A percentile compares a stretch with the other conserved stretches of the same genome.
These are phyloP conservation scores for Heterodera carotae DNA, from an alignment of 1,140 invertebrate genomes.

Conservation along the genomic window DNA sequence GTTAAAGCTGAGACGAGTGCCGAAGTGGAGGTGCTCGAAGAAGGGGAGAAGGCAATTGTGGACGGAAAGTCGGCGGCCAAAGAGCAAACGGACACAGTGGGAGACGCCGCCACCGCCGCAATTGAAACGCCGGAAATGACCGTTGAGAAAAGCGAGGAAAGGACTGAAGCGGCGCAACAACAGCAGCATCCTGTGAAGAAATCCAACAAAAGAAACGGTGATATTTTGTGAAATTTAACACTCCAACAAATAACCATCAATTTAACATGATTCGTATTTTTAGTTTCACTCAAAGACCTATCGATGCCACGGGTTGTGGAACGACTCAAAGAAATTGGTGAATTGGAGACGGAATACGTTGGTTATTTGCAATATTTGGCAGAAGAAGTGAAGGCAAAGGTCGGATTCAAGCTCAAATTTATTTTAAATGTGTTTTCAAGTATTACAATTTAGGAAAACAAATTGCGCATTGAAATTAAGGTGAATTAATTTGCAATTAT, in stretches of 20 bases:
- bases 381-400: slow-evolving; percentile 19
- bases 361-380: not conserved
- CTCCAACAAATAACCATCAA: not conserved
- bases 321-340: slow-evolving; percentile 20
- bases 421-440: not conserved
- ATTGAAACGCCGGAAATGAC: not conserved
- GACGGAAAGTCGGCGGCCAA: not conserved
- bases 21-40: not conserved
- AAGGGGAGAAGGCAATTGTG: not conserved
- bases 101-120: no score
- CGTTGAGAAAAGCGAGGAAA: not conserved
- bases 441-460: slow-evolving; percentile 11
- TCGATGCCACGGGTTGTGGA: not conserved
- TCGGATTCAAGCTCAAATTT: not conserved
- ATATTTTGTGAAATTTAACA: no score
- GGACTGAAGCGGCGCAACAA: slow-evolving; percentile 2
- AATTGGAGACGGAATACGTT: slow-evolving; percentile 8
- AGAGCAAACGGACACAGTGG: not conserved
- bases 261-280: not conserved
- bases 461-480: slow-evolving; percentile 4
- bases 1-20: not conserved
- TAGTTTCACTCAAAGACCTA: not conserved
- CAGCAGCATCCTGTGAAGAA: not conserved
- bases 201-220: not conserved
- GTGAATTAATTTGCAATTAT: no score